Percentiles rank a stretch among this genome's conserved stretches.
phyloP scores from a whole-genome alignment of 2,888 invertebrate species.

The Drosophila multiciliata region DNA sequence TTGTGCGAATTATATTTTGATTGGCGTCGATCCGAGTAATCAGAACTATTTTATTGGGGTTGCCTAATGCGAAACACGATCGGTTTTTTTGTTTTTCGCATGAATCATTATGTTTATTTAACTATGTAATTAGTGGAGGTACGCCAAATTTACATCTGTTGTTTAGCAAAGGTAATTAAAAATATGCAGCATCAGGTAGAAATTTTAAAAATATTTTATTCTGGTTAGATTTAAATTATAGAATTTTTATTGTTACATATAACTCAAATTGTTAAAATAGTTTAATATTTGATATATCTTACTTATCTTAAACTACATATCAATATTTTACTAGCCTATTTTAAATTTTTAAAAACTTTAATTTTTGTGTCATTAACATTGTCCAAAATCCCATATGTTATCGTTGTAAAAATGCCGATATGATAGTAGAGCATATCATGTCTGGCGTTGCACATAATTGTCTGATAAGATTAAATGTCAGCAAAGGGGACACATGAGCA shows the following conservation, averaged over 20 bases:
- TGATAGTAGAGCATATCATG: conserved; percentile 41
- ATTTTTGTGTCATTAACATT: neutral
- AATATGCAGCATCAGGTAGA: neutral
- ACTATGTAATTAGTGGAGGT: conserved; percentile 10
- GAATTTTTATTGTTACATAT: neutral
- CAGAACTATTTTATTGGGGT: conserved; percentile 58
- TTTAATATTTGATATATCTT: neutral
- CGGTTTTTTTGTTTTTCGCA: conserved; percentile 6
- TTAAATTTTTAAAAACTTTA: neutral
- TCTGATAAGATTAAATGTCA: conserved; percentile 48
- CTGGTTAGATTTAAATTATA: neutral
- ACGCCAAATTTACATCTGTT: conserved; percentile 4
- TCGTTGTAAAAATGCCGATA: conserved; percentile 35
- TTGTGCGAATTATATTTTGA: conserved; percentile 59
- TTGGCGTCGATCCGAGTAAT: conserved; percentile 49
- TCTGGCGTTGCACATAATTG: conserved; percentile 46
- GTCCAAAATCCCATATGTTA: conserved; percentile 6
- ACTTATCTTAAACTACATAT: neutral
- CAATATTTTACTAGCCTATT: no score
- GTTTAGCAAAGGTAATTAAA: neutral
- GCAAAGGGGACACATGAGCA: neutral
- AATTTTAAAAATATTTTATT: neutral
- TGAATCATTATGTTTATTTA: conserved; percentile 41
- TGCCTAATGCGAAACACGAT: conserved; percentile 37
- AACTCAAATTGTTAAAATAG: neutral